Evolutionary conservation across 2,113 vertebrate genomes (phyloP), one percentile per base, ranked within the genome.

Genomic region (Pyxicephalus adspersus): DNA sequence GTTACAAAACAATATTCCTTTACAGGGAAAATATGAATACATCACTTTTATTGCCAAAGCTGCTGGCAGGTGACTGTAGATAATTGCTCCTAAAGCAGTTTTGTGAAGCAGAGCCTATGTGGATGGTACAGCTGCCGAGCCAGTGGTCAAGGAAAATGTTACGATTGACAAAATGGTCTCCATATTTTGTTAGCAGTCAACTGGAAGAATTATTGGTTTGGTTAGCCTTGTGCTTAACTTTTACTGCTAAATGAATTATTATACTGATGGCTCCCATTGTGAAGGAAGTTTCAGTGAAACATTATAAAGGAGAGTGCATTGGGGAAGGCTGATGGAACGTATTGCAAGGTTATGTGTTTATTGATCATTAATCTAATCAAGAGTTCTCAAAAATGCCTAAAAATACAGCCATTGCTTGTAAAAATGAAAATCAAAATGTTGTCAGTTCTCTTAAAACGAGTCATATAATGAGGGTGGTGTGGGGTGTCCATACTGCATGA

Each of bases 11-110:
- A 19, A 67, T 34, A 68, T 25, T 9, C 64, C 29, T 19, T 67
- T 38, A 11, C 26, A 55, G 52, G 28, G 26, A 64, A 9, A 45
- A n/a, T 38, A 9, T 15, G 3, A 25, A 77, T 66, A 68, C 38
- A 58, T 78, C 64, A 78, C 64, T 58, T 77, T 78, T 78, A 60
- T 67, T 67, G 65, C 76, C 18, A 18, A 63, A 9, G 8, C 13
- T 38, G 54, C 54, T 61, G 72, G 57, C 31, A 61, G 29, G 55
- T 76, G 73, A 76, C 22, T 25, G 31, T 25, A 45, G 23, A 18
- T 63, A 50, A 74, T 60, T 60, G 58, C 28, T 76, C 9, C 8
- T 45, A 15, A 60, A 75, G 5, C 15, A 3, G 31, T 15, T 26
- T 58, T 57, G 52, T 34, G 22, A 4, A 73, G 22, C 1, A 6